A percentile compares a stretch with the other conserved stretches of the same genome.
phyloP scores from a whole-genome alignment of 2,888 invertebrate genomes.

The Cerceris ruficornis region DNA sequence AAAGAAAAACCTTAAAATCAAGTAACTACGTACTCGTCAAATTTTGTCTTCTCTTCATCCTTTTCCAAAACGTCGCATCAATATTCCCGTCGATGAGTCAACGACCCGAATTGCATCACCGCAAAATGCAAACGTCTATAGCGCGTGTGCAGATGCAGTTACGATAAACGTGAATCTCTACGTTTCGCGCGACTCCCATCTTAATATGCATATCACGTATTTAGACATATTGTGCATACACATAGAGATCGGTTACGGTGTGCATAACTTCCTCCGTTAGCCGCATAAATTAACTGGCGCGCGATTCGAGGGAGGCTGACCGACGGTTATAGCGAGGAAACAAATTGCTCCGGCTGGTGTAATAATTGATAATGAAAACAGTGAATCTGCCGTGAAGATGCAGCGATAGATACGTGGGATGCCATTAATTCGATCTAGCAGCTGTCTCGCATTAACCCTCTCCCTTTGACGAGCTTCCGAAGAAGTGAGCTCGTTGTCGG shows the following conservation, averaged over 20 bases:
- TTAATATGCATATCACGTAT: constrained; percentile 45
- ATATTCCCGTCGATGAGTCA: constrained; percentile 58
- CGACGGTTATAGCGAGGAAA: constrained; percentile 27
- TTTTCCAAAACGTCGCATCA: not conserved
- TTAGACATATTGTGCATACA: constrained; percentile 35
- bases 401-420: constrained; percentile 28
- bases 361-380: constrained; percentile 48
- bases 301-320: constrained; percentile 10
- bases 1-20: not conserved
- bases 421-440: constrained; percentile 14
- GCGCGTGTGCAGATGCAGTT: constrained; percentile 43
- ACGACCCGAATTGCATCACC: constrained; percentile 58
- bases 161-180: constrained; percentile 27
- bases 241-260: constrained; percentile 52
- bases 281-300: constrained; percentile 22
- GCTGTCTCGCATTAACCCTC: constrained; percentile 26
- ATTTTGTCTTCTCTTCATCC: not conserved
- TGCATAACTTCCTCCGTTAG: constrained; percentile 52
- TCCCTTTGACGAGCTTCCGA: constrained; percentile 22
- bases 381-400: constrained; percentile 47
- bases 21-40: not conserved
- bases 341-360: constrained; percentile 8
- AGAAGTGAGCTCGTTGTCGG: constrained; percentile 26
- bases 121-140: constrained; percentile 50
- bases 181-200: constrained; percentile 42